A percentile compares a stretch with the other conserved stretches of the same genome.
Conservation (phyloP, 2,797 vertebrate genomes). For the Peromyscus attwateri region DNA sequence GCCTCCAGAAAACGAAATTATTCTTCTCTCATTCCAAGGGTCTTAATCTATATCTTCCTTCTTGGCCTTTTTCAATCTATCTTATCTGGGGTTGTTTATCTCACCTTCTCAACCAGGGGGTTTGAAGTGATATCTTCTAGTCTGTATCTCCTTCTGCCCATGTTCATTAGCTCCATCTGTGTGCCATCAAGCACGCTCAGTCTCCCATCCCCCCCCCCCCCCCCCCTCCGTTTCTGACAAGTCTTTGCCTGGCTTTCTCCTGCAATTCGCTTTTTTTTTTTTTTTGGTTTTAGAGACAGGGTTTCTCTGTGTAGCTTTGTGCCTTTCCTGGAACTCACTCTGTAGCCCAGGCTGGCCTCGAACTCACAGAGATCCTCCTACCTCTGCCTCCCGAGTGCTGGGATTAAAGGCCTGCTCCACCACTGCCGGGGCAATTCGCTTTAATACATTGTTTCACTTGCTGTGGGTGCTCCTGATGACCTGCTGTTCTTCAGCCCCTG, state of each 20-base stretch:
- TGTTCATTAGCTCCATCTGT: background rate
- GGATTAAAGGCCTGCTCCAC: no score
- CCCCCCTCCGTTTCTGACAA: background rate
- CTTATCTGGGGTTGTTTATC: background rate
- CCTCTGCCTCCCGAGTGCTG: no score
- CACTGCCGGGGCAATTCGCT: background rate
- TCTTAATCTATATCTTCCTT: constrained; percentile 17
- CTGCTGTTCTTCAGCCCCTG: background rate
- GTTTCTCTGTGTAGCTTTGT: no score
- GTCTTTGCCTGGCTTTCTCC: background rate
- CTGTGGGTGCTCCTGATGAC: background rate
- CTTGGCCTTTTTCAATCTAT: background rate
- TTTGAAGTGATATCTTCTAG: background rate
- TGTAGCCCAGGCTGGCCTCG: no score
- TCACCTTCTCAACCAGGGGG: background rate
- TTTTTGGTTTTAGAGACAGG: no score
- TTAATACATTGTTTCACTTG: background rate
- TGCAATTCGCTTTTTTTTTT: no score
- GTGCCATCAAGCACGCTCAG: background rate
- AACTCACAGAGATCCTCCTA: no score
- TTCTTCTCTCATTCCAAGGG: background rate
- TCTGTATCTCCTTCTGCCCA: background rate
- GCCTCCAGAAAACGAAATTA: constrained; percentile 17
- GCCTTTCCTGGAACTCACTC: no score
- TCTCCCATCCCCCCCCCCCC: background rate